Conservation (phyloP, 37 sponge, comb jelly and placozoan genomes). For the Geodia barretti region DNA sequence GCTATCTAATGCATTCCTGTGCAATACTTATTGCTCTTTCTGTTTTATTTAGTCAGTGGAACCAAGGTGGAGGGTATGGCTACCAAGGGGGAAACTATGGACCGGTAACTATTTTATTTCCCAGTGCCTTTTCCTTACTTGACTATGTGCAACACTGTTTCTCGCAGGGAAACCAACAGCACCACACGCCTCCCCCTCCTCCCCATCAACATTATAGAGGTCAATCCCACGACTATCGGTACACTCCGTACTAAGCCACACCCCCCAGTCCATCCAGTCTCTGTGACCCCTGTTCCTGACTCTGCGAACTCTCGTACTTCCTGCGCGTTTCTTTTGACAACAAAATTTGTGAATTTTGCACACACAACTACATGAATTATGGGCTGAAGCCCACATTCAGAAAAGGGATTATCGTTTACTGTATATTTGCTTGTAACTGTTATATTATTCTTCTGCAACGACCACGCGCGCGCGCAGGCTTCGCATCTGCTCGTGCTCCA, state of each 20-base stretch:
- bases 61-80: conserved; percentile 21
- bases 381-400: not conserved
- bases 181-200: conserved; percentile 4
- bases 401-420: not conserved
- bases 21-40: not conserved
- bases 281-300: too few relatives aligned
- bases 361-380: not conserved
- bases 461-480: not conserved
- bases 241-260: conserved; percentile 48
- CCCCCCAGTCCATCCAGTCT: not conserved
- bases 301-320: not conserved
- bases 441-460: not conserved
- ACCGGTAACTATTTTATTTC: not conserved
- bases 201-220: conserved; percentile 26
- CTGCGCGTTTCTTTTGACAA: conserved; percentile 10
- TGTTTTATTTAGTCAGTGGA: conserved; percentile 20
- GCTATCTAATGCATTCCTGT: not conserved
- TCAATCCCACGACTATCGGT: conserved; percentile 70
- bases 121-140: not conserved
- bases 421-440: not conserved
- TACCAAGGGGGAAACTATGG: conserved; percentile 8
- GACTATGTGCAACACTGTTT: too few relatives aligned
- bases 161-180: too few relatives aligned
- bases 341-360: conserved; percentile 8
- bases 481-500: not conserved